Evolutionary conservation across 30 jellyfish, hydroid and myxozoan genomes (phyloP), one percentile per base, ranked within the genome.

Genomic region (Mastigias papua): DNA sequence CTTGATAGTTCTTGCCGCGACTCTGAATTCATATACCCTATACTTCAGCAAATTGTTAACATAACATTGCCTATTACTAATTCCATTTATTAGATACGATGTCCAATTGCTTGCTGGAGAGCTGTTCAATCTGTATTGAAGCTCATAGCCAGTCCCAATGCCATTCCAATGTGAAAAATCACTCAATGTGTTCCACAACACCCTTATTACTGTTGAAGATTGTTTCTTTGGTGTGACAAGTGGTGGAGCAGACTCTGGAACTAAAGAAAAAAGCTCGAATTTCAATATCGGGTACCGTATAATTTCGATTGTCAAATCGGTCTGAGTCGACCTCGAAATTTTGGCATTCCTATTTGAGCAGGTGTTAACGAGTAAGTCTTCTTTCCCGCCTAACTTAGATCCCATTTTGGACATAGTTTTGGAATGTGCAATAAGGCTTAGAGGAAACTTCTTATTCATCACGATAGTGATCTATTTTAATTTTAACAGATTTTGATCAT

Each of bases 1-100:
- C 66, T 76, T 76, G 20, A 68, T 29, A 5, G 95, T 86, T 34
- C 86, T 75, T 7, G 88, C 94, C 21, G 94, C 94, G 1, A 85
- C 83, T 29, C 61, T 77, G 69, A 85, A 72, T 34, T 60, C 88
- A 30, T 85, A 85, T 4, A n/a, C 35, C 6, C 82, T 61, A 49
- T 85, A 85, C 82, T 85, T 64, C 17, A 7, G 58, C 25, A 85
- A 69, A 29, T 37, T 67, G 2, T 73, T 51, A n/a, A 74, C 80
- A 22, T 28, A 8, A 26, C 17, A 8, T 62, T 51, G 85, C 51
- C 86, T 42, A 54, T 51, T 83, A 27, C 70, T 57, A 11, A 54
- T 0, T 1, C 86, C 86, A 17, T 72, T 1, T 5, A 32, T 31
- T 19, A 48, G 28, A 0, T 20, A 27, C 62, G 82, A 70, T 3